Evolutionary conservation across 2,888 invertebrate genomes (phyloP).

Genomic region (Patella depressa): DNA sequence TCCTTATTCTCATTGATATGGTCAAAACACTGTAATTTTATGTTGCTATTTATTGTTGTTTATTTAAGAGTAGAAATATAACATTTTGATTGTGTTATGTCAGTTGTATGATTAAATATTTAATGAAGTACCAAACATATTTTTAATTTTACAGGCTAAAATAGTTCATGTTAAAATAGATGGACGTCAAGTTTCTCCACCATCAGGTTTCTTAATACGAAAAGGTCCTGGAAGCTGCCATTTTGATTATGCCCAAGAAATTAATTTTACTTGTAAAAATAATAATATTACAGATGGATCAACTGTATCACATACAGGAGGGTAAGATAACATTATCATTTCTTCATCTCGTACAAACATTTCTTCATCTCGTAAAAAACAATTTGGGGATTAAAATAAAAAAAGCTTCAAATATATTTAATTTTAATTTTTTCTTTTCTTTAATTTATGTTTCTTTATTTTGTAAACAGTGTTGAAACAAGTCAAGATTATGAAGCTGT

Average conservation of each 20-base stretch:
- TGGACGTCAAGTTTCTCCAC: constrained; percentile 67
- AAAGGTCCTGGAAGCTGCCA: constrained; percentile 83
- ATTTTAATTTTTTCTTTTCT: not conserved
- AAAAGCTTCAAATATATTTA: no score
- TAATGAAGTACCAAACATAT: not conserved
- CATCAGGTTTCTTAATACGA: constrained; percentile 76
- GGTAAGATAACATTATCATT: not conserved
- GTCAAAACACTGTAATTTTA: no score
- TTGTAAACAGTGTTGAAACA: constrained; percentile 34
- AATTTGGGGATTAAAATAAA: no score
- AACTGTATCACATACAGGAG: not conserved
- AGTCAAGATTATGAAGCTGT: constrained; percentile 55
- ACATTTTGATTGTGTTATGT: not conserved
- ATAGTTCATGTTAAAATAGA: constrained; percentile 71
- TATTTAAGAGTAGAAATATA: not conserved
- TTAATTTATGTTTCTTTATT: not conserved
- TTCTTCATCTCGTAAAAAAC: no score
- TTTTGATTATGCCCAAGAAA: constrained; percentile 84
- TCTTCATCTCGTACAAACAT: not conserved
- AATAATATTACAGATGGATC: not conserved
- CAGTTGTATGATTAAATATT: not conserved
- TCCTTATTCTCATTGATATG: no score
- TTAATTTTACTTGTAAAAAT: constrained; percentile 62
- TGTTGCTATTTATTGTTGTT: no score
- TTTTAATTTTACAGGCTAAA: constrained; percentile 62